Evolutionary conservation across 1,140 invertebrate genomes (phyloP), one percentile per base, ranked within the genome.

Genomic region (Ceratina calcarata): DNA sequence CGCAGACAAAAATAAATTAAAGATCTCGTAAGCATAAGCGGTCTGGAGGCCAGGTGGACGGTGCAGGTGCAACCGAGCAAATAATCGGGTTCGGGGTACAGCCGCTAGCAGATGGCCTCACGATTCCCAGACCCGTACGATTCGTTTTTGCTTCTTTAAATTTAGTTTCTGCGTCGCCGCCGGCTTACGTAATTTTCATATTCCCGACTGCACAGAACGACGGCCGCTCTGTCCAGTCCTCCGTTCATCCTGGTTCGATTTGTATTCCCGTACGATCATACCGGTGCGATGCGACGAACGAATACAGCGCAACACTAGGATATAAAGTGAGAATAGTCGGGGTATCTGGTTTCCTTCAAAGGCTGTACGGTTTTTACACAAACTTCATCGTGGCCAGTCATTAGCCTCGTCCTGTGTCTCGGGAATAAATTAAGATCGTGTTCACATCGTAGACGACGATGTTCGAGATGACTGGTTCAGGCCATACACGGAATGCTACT

Each of bases 31-130:
- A 37, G 51, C 77, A 61, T 72, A 65, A 76, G 65, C 18, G 53
- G 66, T 27, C 20, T 27, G 45, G 49, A 71, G 60, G 51, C 69
- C 84, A 85, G 82, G 84, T 84, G 84, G 80, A 81, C 37, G 73
- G 45, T 81, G 83, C 84, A 85, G 84, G 84, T 85, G 84, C 60
- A 58, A 71, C 13, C 13, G 27, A 77, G 51, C n/a, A 80, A 65
- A 80, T 13, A 45, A 67, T 24, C 62, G 64, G 7, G 55, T 58
- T 51, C 70, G n/a, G 27, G 20, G 20, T 27, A 64, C 60, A 37
- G 32, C 18, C 24, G 20, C 7, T 67, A 27, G 69, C 66, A 85
- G 65, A 65, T 80, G 79, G 64, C 57, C 32, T 37, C 45, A 16
- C 60, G 53, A 6, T 37, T 37, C 65, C 22, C n/a, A 13, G 53